Evolutionary conservation across 1,140 invertebrate genomes (phyloP).

Genomic region (Trialeurodes vaporariorum): DNA sequence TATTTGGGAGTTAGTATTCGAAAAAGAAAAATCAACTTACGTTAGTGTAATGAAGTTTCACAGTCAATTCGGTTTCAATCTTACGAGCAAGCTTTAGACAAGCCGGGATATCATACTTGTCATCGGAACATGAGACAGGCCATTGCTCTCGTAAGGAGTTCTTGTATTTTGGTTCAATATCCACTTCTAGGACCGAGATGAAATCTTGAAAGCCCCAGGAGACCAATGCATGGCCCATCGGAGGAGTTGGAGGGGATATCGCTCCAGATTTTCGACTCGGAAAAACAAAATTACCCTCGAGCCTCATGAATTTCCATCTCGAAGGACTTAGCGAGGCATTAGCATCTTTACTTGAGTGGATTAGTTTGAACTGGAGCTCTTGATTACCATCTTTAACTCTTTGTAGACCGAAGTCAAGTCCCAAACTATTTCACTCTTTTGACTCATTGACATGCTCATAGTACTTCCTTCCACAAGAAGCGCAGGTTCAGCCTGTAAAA

Average conservation of each 20-base stretch:
- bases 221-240: slow-evolving; percentile 25
- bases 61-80: slow-evolving; percentile 25
- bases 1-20: no score
- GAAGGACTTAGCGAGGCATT: slow-evolving; percentile 16
- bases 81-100: slow-evolving; percentile 26
- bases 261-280: slow-evolving; percentile 24
- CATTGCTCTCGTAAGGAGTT: slow-evolving; percentile 10
- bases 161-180: slow-evolving; percentile 20
- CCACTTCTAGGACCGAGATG: slow-evolving; percentile 23
- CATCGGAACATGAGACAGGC: slow-evolving; percentile 13
- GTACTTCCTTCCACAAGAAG: slow-evolving; percentile 21
- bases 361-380: slow-evolving; percentile 24
- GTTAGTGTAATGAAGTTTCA: slow-evolving; percentile 24
- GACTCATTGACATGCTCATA: slow-evolving; percentile 24
- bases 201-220: slow-evolving; percentile 26
- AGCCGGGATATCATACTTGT: slow-evolving; percentile 18
- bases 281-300: slow-evolving; percentile 27
- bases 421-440: slow-evolving; percentile 25
- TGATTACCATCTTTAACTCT: slow-evolving; percentile 23
- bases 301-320: slow-evolving; percentile 25
- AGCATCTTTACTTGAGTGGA: slow-evolving; percentile 22
- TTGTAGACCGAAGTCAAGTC: slow-evolving; percentile 20
- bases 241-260: slow-evolving; percentile 22
- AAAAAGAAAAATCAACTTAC: slow-evolving; percentile 20
- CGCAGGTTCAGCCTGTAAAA: slow-evolving; percentile 23